These are phyloP conservation scores for Sussaba pulchella DNA, from an alignment of 2,888 invertebrate genomes.

Conservation along the genomic window DNA sequence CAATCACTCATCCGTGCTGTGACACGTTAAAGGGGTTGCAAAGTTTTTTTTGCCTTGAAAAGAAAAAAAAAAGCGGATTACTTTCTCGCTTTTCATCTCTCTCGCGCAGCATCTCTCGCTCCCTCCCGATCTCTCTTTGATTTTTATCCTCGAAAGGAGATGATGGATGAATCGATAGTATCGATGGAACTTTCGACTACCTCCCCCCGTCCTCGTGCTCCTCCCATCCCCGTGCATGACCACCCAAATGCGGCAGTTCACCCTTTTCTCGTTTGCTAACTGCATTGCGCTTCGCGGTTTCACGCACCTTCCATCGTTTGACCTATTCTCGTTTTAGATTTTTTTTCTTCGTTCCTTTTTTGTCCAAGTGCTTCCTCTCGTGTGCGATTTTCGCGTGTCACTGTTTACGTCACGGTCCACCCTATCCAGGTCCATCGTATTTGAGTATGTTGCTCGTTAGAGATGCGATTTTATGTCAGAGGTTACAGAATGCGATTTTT, in stretches of 20 bases:
- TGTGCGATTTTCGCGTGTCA: constrained; percentile 71
- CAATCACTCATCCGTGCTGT: constrained; percentile 84
- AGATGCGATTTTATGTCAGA: no score
- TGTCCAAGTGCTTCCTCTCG: constrained; percentile 46
- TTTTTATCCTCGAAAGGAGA: constrained; percentile 28
- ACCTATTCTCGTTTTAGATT: constrained; percentile 2
- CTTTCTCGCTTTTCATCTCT: constrained; percentile 53
- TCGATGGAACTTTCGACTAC: background rate
- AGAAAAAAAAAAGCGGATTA: constrained; percentile 83
- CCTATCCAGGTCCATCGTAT: constrained; percentile 2
- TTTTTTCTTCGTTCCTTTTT: constrained; percentile 52
- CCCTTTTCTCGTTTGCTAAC: constrained; percentile 34
- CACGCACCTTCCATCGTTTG: constrained; percentile 63
- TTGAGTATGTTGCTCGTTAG: background rate
- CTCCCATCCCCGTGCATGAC: no score
- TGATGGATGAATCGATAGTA: constrained; percentile 50
- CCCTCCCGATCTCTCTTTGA: constrained; percentile 32
- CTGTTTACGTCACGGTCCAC: constrained; percentile 72
- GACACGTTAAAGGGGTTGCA: constrained; percentile 82
- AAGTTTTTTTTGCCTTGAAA: constrained; percentile 73
- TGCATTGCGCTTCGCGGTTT: constrained; percentile 57
- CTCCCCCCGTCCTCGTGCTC: background rate
- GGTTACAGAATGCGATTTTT: no score
- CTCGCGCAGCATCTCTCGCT: constrained; percentile 27
- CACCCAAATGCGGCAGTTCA: constrained; percentile 16